Conservation (phyloP, 2,888 invertebrate genomes). For the Chydorus sphaericus region DNA sequence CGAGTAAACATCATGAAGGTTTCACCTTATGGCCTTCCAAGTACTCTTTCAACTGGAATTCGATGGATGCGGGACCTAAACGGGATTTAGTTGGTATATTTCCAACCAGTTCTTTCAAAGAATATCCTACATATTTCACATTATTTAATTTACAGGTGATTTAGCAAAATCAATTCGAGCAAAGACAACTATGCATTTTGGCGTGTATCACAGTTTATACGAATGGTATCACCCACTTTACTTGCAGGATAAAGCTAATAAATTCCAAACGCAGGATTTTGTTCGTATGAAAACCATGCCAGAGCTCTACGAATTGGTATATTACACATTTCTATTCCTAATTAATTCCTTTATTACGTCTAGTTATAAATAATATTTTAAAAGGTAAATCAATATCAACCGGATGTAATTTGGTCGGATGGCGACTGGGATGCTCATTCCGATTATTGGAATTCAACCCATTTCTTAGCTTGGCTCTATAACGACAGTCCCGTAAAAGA, state of each 20-base stretch:
- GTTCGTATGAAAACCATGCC: slow-evolving; percentile 57
- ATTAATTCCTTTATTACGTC: too few species aligned
- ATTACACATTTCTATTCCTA: too few species aligned
- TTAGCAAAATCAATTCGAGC: slow-evolving; percentile 24
- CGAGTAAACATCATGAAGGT: slow-evolving; percentile 36
- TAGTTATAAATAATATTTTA: background rate
- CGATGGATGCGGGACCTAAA: slow-evolving; percentile 32
- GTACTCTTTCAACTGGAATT: slow-evolving; percentile 34
- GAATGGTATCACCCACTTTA: slow-evolving; percentile 33
- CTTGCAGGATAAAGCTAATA: slow-evolving; percentile 36
- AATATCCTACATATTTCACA: background rate
- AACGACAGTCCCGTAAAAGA: slow-evolving; percentile 34
- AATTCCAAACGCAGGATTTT: slow-evolving; percentile 48
- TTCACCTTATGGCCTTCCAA: slow-evolving; percentile 32
- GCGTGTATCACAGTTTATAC: slow-evolving; percentile 28
- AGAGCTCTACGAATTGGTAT: slow-evolving; percentile 61
- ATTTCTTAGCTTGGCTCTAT: slow-evolving; percentile 33
- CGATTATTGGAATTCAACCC: slow-evolving; percentile 30
- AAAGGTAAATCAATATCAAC: slow-evolving; percentile 23
- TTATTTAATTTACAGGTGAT: slow-evolving; percentile 17
- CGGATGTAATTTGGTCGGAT: slow-evolving; percentile 29
- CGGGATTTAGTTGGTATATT: slow-evolving; percentile 31
- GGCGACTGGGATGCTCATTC: slow-evolving; percentile 25
- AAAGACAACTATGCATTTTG: slow-evolving; percentile 24
- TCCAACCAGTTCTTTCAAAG: background rate